A percentile compares a stretch with the other conserved stretches of the same genome.
Evolutionary conservation across 2,797 vertebrate species (phyloP).

Genomic region (Hafferia zeledoni): DNA sequence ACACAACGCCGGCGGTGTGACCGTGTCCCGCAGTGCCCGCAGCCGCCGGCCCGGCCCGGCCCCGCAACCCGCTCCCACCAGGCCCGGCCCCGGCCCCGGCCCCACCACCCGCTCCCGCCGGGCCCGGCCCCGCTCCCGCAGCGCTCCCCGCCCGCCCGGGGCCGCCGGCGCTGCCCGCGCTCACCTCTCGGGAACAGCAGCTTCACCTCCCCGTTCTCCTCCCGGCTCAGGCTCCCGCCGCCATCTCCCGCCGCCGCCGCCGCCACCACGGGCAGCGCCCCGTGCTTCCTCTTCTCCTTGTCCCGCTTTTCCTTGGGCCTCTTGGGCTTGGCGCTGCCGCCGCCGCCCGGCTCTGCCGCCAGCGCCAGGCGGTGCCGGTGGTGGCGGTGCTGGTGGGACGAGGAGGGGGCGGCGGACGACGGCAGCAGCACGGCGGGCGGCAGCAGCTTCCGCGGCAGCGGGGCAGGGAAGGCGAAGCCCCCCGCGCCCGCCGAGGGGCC

Average conservation of each 20-base stretch:
- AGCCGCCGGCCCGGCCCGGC: too few species aligned
- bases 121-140: neutral
- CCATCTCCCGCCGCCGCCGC: conserved; percentile 59
- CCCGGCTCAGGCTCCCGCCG: conserved; percentile 74
- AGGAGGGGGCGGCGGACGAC: conserved; percentile 55
- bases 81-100: neutral
- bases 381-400: conserved; percentile 51
- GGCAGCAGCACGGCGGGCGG: conserved; percentile 83
- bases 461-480: conserved; percentile 31
- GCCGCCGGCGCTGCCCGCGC: neutral
- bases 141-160: neutral
- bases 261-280: conserved; percentile 65
- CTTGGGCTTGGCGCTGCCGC: conserved; percentile 76
- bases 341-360: conserved; percentile 3
- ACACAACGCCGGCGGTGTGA: neutral
- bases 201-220: conserved; percentile 89
- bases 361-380: conserved; percentile 45
- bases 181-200: conserved; percentile 82
- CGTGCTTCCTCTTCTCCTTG: conserved; percentile 85
- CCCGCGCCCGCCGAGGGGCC: conserved; percentile 38
- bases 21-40: too few species aligned
- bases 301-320: conserved; percentile 84
- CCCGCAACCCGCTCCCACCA: too few species aligned
- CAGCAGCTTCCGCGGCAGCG: conserved; percentile 81
- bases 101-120: neutral